A percentile compares a stretch with the other conserved stretches of the same genome.
Evolutionary conservation across 1,140 invertebrate genomes (phyloP).

Genomic region (Nasonia vitripennis): DNA sequence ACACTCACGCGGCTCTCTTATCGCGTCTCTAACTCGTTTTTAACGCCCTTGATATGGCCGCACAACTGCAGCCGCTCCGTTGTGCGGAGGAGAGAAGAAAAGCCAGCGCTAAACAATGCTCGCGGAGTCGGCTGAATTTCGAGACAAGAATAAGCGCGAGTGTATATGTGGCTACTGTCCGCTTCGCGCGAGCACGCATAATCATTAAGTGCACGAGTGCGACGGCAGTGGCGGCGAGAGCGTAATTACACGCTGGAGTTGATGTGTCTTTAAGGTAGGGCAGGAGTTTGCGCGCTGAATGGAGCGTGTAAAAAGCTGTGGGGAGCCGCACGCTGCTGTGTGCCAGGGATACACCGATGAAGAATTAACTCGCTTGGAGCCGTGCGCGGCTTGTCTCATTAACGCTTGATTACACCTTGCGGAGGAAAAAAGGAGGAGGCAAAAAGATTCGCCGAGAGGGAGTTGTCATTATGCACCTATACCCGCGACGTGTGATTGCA

Average conservation of each 20-base stretch:
- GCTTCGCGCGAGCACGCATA: conserved; percentile 38
- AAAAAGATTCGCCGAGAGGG: background rate
- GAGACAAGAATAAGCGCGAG: background rate
- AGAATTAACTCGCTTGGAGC: conserved; percentile 41
- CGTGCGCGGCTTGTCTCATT: conserved; percentile 25
- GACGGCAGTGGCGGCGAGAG: background rate
- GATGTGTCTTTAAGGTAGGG: conserved; percentile 53
- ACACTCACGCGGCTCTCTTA: conserved; percentile 17
- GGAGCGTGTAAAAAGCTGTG: conserved; percentile 53
- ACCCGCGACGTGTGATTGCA: background rate
- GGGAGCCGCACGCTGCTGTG: background rate
- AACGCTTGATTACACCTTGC: conserved; percentile 20
- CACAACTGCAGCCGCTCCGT: background rate
- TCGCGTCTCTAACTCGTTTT: conserved; percentile 43
- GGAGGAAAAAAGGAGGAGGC: background rate
- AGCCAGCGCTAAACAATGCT: background rate
- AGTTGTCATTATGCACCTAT: background rate
- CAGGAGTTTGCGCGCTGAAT: conserved; percentile 49
- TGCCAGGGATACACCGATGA: conserved; percentile 41
- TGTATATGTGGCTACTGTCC: background rate
- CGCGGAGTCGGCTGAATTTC: background rate
- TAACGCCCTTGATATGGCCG: conserved; percentile 27
- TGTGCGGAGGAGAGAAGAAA: background rate
- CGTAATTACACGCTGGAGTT: conserved; percentile 50
- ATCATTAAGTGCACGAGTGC: conserved; percentile 58